A percentile compares a stretch with the other conserved stretches of the same genome.
phyloP scores from a whole-genome alignment of 2,888 invertebrate species.

The Sinhomidia bicolor region DNA sequence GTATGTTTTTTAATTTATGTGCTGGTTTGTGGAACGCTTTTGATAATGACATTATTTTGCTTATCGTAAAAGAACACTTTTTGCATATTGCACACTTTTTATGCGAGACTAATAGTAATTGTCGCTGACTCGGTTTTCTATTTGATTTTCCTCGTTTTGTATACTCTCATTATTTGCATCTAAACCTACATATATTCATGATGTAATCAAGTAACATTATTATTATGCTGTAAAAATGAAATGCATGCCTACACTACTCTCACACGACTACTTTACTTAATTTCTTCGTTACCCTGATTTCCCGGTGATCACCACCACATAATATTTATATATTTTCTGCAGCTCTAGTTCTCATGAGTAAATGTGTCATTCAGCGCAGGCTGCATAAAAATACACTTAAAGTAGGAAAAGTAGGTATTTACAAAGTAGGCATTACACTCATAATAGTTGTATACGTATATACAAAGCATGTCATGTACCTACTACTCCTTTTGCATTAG shows the following conservation, averaged over 20 bases:
- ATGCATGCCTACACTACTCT: neutral
- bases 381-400: neutral
- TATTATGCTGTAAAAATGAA: neutral
- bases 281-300: neutral
- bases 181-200: no score
- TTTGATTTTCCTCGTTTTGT: no score
- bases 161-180: no score
- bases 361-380: conserved; percentile 46
- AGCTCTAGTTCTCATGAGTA: conserved; percentile 48
- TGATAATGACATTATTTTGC: neutral
- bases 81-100: no score
- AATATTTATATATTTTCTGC: no score
- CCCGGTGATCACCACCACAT: conserved; percentile 23
- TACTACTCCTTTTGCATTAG: conserved; percentile 2
- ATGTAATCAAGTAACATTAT: neutral
- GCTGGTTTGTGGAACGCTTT: neutral
- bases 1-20: no score
- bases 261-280: neutral
- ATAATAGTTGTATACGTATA: no score
- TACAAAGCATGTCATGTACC: neutral
- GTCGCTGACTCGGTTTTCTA: neutral
- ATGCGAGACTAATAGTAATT: no score
- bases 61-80: no score
- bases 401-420: neutral
- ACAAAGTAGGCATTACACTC: neutral